A percentile compares a stretch with the other conserved stretches of the same genome.
phyloP scores from a whole-genome alignment of 2,888 invertebrate genomes.

The Lepetodrilus schrolli region DNA sequence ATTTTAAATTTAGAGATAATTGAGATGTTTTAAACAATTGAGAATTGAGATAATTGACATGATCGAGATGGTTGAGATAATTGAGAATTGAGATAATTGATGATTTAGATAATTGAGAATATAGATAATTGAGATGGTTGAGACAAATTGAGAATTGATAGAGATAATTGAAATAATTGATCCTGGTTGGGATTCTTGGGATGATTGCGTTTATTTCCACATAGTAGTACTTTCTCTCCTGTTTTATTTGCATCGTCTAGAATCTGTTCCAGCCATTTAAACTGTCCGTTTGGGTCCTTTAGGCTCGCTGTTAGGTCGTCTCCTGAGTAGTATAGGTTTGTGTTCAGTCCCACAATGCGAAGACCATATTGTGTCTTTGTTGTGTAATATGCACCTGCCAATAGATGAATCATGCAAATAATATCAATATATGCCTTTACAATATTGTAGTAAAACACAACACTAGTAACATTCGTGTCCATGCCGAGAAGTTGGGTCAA shows the following conservation, averaged over 20 bases:
- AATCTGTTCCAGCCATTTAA: constrained; percentile 87
- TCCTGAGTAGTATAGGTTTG: constrained; percentile 84
- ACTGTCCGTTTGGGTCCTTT: constrained; percentile 84
- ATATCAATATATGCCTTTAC: no score
- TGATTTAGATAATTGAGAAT: no score
- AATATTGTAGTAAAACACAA: no score
- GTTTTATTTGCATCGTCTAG: constrained; percentile 83
- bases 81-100: no score
- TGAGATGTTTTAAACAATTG: neutral
- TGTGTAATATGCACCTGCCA: constrained; percentile 90
- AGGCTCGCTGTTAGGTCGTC: constrained; percentile 65
- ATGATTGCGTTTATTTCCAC: no score
- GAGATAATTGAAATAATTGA: no score
- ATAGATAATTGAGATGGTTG: no score
- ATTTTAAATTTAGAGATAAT: neutral
- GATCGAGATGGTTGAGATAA: neutral
- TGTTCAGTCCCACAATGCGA: constrained; percentile 90
- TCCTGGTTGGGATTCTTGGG: no score
- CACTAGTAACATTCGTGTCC: no score
- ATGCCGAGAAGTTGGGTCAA: no score
- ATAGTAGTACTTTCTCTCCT: constrained; percentile 88
- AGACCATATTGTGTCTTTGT: constrained; percentile 86
- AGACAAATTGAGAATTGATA: no score
- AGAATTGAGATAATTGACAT: neutral
- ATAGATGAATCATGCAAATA: no score